These are phyloP conservation scores for Sinocyclocheilus anshuiensis DNA, from an alignment of 2,113 vertebrate genomes.

Conservation along the genomic window DNA sequence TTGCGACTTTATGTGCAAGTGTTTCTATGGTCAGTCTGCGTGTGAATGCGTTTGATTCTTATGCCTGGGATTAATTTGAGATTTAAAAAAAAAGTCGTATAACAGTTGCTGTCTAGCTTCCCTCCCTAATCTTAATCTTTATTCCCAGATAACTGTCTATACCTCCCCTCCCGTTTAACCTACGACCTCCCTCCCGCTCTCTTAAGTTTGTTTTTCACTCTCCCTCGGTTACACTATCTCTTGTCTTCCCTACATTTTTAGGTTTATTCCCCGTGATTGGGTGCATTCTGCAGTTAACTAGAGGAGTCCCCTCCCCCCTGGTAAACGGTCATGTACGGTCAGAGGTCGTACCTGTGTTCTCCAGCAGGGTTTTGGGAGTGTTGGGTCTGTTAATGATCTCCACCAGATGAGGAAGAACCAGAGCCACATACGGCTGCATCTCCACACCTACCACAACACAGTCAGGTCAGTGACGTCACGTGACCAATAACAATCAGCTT, in stretches of 20 bases:
- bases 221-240: constrained; percentile 46
- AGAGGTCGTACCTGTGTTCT: constrained; percentile 86
- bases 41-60: constrained; percentile 25
- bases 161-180: constrained; percentile 41
- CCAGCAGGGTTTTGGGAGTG: constrained; percentile 93
- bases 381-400: constrained; percentile 96
- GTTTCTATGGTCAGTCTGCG: constrained; percentile 30
- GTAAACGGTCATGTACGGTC: neutral
- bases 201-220: neutral
- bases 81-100: constrained; percentile 38
- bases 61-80: constrained; percentile 45
- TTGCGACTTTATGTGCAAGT: constrained; percentile 43
- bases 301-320: constrained; percentile 76
- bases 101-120: constrained; percentile 32
- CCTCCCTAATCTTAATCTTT: constrained; percentile 37
- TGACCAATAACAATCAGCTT: neutral
- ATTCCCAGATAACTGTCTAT: constrained; percentile 53
- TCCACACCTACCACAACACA: constrained; percentile 80
- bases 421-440: constrained; percentile 93
- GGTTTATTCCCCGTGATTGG: constrained; percentile 67
- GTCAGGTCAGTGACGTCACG: neutral
- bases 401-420: constrained; percentile 91
- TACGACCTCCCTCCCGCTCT: constrained; percentile 40
- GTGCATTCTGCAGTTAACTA: constrained; percentile 79
- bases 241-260: constrained; percentile 50